These are phyloP conservation scores for Stegodyphus dumicola DNA, from an alignment of 1,140 invertebrate species.

Conservation along the genomic window DNA sequence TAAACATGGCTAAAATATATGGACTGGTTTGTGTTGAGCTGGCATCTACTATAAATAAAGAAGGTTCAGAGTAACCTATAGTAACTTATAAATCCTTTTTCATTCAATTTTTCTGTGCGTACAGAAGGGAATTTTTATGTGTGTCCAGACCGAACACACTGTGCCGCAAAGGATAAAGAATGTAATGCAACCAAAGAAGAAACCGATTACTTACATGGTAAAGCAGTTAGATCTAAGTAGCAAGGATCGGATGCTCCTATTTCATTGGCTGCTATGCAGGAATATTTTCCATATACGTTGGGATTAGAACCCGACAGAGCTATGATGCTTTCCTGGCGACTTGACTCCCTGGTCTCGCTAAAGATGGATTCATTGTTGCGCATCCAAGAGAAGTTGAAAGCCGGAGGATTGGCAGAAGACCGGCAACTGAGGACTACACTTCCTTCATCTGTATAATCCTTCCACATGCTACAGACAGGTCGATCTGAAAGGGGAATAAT, in stretches of 20 bases:
- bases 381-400: constrained; percentile 85
- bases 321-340: constrained; percentile 39
- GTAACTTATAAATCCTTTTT: no score
- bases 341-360: constrained; percentile 28
- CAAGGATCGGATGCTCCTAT: constrained; percentile 64
- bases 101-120: no score
- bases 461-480: constrained; percentile 83
- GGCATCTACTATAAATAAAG: no score
- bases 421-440: constrained; percentile 81
- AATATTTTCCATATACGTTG: constrained; percentile 60
- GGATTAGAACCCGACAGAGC: constrained; percentile 36
- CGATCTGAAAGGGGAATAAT: constrained; percentile 74
- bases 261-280: constrained; percentile 63
- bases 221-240: constrained; percentile 52
- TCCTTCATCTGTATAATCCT: constrained; percentile 73
- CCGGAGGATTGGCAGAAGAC: constrained; percentile 81
- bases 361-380: constrained; percentile 72
- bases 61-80: no score
- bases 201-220: constrained; percentile 48
- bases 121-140: no score
- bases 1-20: no score
- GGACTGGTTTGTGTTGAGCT: no score
- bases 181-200: no score
- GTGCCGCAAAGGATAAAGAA: no score
- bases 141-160: no score